Evolutionary conservation across 2,797 vertebrate genomes (phyloP), one percentile per base, ranked within the genome.

Genomic region (Acrocephalus scirpaceus): DNA sequence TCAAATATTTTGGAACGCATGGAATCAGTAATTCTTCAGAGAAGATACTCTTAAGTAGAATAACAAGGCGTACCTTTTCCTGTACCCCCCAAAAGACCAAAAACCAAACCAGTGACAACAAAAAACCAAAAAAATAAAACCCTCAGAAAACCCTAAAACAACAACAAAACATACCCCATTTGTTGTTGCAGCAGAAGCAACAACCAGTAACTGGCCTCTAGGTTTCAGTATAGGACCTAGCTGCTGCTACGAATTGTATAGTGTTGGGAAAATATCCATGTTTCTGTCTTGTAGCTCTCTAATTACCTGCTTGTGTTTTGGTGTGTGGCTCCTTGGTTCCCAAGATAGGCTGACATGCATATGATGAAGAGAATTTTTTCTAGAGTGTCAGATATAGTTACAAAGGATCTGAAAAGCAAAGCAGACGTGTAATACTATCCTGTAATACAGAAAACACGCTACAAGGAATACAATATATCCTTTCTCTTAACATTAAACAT

Each of bases 401-500:
- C 51, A 76, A 82, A 79, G 47, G 26, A 16, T 32, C 50, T 90
- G 88, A 94, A 85, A 90, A 61, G 13, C 22, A 29, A 72, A 82
- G 21, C 27, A 61, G 65, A 48, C 66, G n/a, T 50, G 16, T 64
- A 88, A 79, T 62, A 50, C 12, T 65, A 38, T 44, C 30, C 44
- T 58, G 25, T 77, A 90, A 80, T 56, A 77, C 22, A 81, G 29
- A 25, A 84, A 83, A 84, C 27, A 42, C 62, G 18, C 5, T 45
- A 34, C 36, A 72, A 81, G 5, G 32, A 88, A 53, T 60, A 71
- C 20, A 77, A 29, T 58, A 40, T 26, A 58, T 83, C 74, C 25
- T 61, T 67, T 81, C 48, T 85, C 32, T 84, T 84, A 54, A 73
- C 20, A 58, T 90, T 87, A 90, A 79, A 91, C 50, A 91, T 51